Evolutionary conservation across 1,140 invertebrate genomes (phyloP), one percentile per base, ranked within the genome.

Genomic region (Sycobia sp.): DNA sequence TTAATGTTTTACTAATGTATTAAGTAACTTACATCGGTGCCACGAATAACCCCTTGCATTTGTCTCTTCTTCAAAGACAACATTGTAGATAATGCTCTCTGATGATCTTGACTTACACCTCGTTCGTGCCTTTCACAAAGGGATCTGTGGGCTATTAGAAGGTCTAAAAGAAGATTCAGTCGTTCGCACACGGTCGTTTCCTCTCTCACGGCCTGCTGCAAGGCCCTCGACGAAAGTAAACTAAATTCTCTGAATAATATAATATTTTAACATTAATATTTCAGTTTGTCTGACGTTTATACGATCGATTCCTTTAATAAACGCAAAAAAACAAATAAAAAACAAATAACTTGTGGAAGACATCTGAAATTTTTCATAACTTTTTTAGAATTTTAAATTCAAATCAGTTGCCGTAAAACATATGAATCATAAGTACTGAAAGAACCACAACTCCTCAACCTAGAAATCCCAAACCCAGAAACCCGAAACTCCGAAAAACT

Each of bases 81-180:
- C 88, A 91, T 89, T 62, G 88, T 89, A 3, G 87, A 84, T 8
- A 90, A 75, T 3, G 88, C 89, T 47, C 83, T 83, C 68, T 90
- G 88, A 74, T 91, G 89, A 75, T 90, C 89, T 20, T 85, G 82
- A 13, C 86, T 84, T 0, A 90, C 85, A 22, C 88, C 88, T 68
- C 86, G 84, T 72, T 91, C 89, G 68, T 90, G 85, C 61, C 89
- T 81, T 62, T 90, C 89, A 73, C 89, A 90, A 27, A 91, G 72
- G 66, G 88, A 86, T 74, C 82, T 84, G 67, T 89, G 88, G 4
- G 86, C 85, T 10, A 82, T 74, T 20, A 90, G 75, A 58, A 89
- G 79, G 72, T 90, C 89, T 20, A 88, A 75, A 2, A 90, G 82
- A 4, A 89, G 75, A 65, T 85, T 84, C 43, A 90, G 71, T 66